These are phyloP conservation scores for Callaeas wilsoni DNA, from an alignment of 2,113 vertebrate species.

Conservation along the genomic window DNA sequence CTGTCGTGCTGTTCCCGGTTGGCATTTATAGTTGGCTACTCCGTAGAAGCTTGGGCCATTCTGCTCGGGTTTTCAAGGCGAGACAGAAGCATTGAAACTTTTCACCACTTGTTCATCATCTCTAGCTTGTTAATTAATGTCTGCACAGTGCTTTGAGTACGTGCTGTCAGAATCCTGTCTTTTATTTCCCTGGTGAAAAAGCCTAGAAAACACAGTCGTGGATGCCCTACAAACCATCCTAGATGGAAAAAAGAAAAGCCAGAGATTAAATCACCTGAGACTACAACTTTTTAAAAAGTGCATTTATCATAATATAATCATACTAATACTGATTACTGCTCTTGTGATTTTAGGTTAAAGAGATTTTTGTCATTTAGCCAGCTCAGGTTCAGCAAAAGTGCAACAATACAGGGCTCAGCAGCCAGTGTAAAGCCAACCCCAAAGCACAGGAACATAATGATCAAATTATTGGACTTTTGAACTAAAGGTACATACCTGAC, in stretches of 20 bases:
- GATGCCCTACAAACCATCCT: neutral
- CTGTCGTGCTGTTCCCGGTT: conserved; percentile 31
- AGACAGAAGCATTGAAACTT: conserved; percentile 26
- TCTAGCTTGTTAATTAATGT: conserved; percentile 11
- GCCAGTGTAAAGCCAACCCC: neutral
- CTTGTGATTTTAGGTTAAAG: neutral
- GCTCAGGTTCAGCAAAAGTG: neutral
- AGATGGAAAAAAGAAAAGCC: neutral
- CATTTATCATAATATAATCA: neutral
- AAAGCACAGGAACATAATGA: neutral
- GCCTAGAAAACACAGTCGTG: neutral
- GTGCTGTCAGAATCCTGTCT: conserved; percentile 22
- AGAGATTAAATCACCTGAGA: neutral
- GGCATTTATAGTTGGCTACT: conserved; percentile 49
- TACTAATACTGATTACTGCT: neutral
- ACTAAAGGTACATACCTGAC: neutral
- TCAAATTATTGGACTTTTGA: neutral
- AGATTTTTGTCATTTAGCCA: neutral
- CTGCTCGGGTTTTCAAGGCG: conserved; percentile 8
- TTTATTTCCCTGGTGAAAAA: neutral
- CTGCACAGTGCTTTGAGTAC: neutral
- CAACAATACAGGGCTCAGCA: neutral
- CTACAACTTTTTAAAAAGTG: neutral
- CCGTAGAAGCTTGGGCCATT: conserved; percentile 15
- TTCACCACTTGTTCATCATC: conserved; percentile 43